phyloP scores from a whole-genome alignment of 2,113 vertebrate species.

The Sylvilagus bachmani region DNA sequence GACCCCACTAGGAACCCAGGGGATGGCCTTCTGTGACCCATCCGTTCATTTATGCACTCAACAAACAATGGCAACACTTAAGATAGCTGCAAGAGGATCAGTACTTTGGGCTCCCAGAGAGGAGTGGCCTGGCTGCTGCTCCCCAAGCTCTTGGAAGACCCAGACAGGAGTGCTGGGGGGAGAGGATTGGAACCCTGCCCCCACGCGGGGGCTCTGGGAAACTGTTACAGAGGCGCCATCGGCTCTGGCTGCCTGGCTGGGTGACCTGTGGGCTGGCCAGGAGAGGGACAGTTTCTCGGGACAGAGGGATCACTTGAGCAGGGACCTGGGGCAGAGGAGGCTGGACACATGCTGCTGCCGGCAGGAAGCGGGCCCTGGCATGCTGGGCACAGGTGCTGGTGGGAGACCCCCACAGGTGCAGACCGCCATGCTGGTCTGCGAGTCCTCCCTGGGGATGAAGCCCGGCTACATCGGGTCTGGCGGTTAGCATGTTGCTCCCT shows the following conservation, averaged over 20 bases:
- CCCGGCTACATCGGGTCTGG: neutral
- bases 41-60: neutral
- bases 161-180: rapidly evolving
- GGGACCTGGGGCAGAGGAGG: neutral
- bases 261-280: neutral
- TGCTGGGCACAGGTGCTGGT: rapidly evolving
- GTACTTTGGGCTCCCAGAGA: neutral
- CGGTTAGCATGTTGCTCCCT: neutral
- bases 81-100: neutral
- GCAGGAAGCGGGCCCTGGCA: neutral
- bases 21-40: neutral
- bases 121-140: neutral
- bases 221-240: neutral
- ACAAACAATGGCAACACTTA: neutral
- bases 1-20: neutral
- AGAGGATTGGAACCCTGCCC: neutral
- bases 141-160: neutral
- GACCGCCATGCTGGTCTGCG: neutral
- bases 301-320: too few species aligned
- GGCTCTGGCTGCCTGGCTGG: neutral
- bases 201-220: too few species aligned
- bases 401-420: neutral
- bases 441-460: neutral
- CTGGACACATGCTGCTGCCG: rapidly evolving
- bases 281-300: too few species aligned